These are phyloP conservation scores for Xestoiulus laeticollis DNA, from an alignment of 2,888 invertebrate genomes.

Conservation along the genomic window DNA sequence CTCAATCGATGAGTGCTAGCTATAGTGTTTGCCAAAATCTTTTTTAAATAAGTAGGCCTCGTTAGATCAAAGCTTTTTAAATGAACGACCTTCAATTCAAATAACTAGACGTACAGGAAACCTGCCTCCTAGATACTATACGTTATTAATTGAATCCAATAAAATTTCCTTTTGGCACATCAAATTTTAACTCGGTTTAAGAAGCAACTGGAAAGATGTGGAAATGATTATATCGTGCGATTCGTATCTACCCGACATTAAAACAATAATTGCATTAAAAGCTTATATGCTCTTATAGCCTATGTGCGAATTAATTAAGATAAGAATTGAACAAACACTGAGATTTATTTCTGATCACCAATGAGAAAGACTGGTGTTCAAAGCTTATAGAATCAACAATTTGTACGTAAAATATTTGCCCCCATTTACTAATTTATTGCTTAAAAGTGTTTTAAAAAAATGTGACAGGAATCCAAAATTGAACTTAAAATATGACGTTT, in stretches of 20 bases:
- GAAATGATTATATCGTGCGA: not conserved
- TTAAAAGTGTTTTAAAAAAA: too few relatives aligned
- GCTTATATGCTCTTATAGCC: not conserved
- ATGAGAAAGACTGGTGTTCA: not conserved
- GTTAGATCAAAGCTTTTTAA: not conserved
- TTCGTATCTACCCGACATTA: too few relatives aligned
- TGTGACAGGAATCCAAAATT: too few relatives aligned
- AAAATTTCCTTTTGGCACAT: not conserved
- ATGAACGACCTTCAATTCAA: not conserved
- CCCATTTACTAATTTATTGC: too few relatives aligned
- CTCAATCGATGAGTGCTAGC: not conserved
- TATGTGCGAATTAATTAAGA: not conserved
- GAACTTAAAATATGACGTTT: too few relatives aligned
- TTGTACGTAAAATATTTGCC: too few relatives aligned
- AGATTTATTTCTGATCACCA: not conserved
- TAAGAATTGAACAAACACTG: not conserved
- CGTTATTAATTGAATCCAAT: not conserved
- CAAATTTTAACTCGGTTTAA: not conserved
- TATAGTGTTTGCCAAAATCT: slow-evolving; percentile 26
- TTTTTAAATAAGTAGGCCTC: not conserved
- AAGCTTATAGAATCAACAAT: too few relatives aligned
- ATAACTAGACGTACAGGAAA: not conserved
- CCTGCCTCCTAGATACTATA: not conserved
- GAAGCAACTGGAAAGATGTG: not conserved
- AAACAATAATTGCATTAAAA: not conserved